phyloP scores from a whole-genome alignment of 2,888 invertebrate species.

The Ypsolopha scabrella region DNA sequence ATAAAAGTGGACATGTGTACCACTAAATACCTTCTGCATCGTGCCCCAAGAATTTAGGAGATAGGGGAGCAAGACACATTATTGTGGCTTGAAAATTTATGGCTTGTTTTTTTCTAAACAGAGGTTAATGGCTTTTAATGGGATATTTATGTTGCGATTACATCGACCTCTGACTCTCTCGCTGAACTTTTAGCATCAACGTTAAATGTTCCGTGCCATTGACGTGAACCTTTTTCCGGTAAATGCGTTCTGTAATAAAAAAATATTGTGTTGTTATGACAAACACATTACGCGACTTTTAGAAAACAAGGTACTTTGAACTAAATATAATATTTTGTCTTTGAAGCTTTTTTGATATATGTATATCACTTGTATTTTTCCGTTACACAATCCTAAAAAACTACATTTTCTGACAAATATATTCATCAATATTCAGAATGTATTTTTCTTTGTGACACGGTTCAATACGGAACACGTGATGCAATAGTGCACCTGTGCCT shows the following conservation, averaged over 20 bases:
- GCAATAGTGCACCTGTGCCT: constrained; percentile 41
- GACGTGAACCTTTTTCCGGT: not conserved
- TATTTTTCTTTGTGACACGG: constrained; percentile 11
- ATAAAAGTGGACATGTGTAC: not conserved
- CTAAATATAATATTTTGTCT: too few species aligned
- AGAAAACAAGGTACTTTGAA: too few species aligned
- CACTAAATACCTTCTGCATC: not conserved
- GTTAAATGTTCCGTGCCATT: constrained; percentile 2
- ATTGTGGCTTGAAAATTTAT: constrained; percentile 52
- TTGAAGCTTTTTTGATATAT: not conserved
- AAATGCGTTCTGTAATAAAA: too few species aligned
- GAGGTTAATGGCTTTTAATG: constrained; percentile 58
- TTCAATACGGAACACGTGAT: constrained; percentile 20
- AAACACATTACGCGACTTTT: too few species aligned
- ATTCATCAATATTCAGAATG: not conserved
- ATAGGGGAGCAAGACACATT: constrained; percentile 41
- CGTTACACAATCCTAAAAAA: not conserved
- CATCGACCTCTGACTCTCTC: constrained; percentile 27
- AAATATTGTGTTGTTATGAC: too few species aligned
- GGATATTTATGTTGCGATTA: constrained; percentile 50
- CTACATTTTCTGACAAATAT: not conserved
- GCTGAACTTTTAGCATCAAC: not conserved
- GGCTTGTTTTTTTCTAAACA: constrained; percentile 55
- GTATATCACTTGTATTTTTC: too few species aligned
- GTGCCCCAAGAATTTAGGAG: constrained; percentile 10